A percentile compares a stretch with the other conserved stretches of the same genome.
These are phyloP conservation scores for Exephanes ischioxanthus DNA, from an alignment of 2,888 invertebrate genomes.

Conservation along the genomic window DNA sequence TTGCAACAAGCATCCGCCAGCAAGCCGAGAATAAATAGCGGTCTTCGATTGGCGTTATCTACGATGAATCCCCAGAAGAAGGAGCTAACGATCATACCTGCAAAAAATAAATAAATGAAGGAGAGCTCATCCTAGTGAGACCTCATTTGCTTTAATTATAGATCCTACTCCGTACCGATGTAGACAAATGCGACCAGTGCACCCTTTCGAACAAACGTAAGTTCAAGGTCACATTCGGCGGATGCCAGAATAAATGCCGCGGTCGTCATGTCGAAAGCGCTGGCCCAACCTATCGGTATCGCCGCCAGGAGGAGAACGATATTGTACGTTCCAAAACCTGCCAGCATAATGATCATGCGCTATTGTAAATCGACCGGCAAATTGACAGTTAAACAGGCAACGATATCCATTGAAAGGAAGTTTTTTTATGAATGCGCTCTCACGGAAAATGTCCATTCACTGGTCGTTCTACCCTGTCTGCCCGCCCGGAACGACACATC, in stretches of 20 bases:
- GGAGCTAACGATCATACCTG: slow-evolving; percentile 92
- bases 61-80: slow-evolving; percentile 92
- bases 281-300: slow-evolving; percentile 89
- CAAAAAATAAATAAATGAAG: not conserved
- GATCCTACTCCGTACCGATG: slow-evolving; percentile 86
- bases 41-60: slow-evolving; percentile 90
- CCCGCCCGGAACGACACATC: not conserved
- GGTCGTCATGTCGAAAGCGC: slow-evolving; percentile 90
- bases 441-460: not conserved
- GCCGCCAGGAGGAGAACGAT: slow-evolving; percentile 87
- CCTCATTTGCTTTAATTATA: not conserved
- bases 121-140: not conserved
- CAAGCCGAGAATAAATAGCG: slow-evolving; percentile 89
- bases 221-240: slow-evolving; percentile 90
- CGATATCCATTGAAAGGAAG: not conserved
- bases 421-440: not conserved
- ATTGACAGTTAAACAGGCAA: not conserved
- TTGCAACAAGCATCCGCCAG: slow-evolving; percentile 89
- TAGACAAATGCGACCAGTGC: slow-evolving; percentile 90
- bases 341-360: not conserved
- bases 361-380: not conserved
- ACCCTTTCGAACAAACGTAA: slow-evolving; percentile 90
- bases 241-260: slow-evolving; percentile 91
- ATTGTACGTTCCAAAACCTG: slow-evolving; percentile 90
- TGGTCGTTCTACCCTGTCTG: not conserved